Base-by-base conservation (phyloP, 2,797 vertebrate species). In the Notolepis coatsorum region DNA sequence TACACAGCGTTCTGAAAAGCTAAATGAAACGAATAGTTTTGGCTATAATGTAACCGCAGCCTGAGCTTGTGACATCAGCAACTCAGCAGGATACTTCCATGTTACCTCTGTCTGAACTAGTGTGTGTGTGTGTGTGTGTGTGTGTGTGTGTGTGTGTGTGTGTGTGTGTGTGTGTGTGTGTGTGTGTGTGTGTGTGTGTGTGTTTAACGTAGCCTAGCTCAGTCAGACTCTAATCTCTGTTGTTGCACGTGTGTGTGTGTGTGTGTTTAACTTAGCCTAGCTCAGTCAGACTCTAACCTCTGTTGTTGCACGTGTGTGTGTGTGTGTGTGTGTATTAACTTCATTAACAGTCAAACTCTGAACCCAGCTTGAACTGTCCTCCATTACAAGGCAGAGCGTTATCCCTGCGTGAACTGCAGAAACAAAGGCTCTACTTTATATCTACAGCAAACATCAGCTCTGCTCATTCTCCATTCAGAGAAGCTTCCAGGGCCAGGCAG, bases 351-450 rank as follows among this genome's bases (percentile, higher is more conserved):
- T 15, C 3, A 13, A 3, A 15, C 49, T 64, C 39, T 54, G 65
- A 45, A 47, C 68, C 53, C 30, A 48, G 64, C 52, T 49, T 61
- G 52, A 65, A 37, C 67, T 25, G 38, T 2, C 58, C 64, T 71
- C 46, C 18, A 42, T 64, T 55, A 68, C 55, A 64, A 68, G 63
- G 61, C 54, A 41, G 2, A 12, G 35, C 2, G 17, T 52, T 72
- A 62, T 83, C 66, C 65, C 54, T 12, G 35, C 68, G 28, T 71
- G 56, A 87, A 73, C 68, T n/a, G 12, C 41, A 4, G 1, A 79
- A 56, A 86, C 71, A 83, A 79, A 66, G 64, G 28, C 60, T 33
- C 60, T 18, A 64, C 18, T 71, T 77, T 82, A 56, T 77, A 74
- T 80, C 72, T 46, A 47, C 21, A n/a, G 41, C 77, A 51, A 48